phyloP scores from a whole-genome alignment of 2,113 vertebrate genomes.

The Zootoca vivipara region DNA sequence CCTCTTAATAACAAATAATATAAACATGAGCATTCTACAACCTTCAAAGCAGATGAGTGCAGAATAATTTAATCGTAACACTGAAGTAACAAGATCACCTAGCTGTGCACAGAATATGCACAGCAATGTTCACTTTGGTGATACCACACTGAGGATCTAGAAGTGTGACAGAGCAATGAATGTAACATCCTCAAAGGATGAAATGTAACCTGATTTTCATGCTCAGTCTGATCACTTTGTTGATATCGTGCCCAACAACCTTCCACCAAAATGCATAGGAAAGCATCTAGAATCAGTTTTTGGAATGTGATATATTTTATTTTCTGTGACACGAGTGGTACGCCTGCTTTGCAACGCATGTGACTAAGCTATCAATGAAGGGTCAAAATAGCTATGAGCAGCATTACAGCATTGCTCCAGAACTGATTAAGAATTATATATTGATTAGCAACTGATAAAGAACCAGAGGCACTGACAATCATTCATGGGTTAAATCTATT shows the following conservation, averaged over 20 bases:
- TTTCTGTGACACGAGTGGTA: conserved; percentile 32
- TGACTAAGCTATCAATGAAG: conserved; percentile 14
- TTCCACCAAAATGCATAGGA: conserved; percentile 56
- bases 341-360: conserved; percentile 30
- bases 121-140: conserved; percentile 37
- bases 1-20: conserved; percentile 27
- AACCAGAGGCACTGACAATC: neutral
- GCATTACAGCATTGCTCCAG: neutral
- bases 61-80: conserved; percentile 14
- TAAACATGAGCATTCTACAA: conserved; percentile 24
- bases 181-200: conserved; percentile 39
- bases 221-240: conserved; percentile 51
- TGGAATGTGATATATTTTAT: conserved; percentile 41
- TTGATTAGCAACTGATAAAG: neutral
- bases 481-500: conserved; percentile 1
- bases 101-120: neutral
- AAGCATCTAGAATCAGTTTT: conserved; percentile 53
- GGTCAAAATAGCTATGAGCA: neutral
- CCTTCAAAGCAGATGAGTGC: conserved; percentile 4
- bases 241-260: conserved; percentile 39
- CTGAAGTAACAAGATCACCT: conserved; percentile 20
- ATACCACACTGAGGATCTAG: conserved; percentile 21
- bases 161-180: conserved; percentile 42
- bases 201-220: conserved; percentile 59
- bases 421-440: conserved; percentile 21